A percentile compares a stretch with the other conserved stretches of the same genome.
Conservation (phyloP, 2,113 vertebrate genomes). For the Trogon surrucura region DNA sequence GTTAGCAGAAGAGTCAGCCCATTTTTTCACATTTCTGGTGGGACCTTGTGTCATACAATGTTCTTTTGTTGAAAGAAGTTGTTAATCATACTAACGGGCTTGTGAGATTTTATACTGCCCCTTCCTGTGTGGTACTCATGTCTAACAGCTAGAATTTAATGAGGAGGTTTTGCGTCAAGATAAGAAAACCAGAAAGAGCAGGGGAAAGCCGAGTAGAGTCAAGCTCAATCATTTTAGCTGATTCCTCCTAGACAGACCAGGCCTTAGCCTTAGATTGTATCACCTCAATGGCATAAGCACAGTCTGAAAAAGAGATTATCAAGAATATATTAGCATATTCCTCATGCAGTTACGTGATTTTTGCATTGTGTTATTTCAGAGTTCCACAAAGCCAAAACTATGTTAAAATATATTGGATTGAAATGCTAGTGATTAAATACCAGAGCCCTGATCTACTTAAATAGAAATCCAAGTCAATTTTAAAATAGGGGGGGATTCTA, state of each 20-base stretch:
- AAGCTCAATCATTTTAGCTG: not conserved
- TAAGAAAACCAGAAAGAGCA: not conserved
- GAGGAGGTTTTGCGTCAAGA: not conserved
- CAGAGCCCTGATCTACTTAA: not conserved
- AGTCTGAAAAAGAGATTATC: not conserved
- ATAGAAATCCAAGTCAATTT: not conserved
- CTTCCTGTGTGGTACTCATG: not conserved
- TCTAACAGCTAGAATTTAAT: not conserved
- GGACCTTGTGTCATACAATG: not conserved
- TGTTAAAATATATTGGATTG: not conserved
- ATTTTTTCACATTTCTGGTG: not conserved
- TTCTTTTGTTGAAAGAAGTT: not conserved
- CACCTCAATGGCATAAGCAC: not conserved
- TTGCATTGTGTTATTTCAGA: not conserved
- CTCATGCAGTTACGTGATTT: not conserved
- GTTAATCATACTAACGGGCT: not conserved
- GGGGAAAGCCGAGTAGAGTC: not conserved
- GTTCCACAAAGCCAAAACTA: not conserved
- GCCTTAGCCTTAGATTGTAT: not conserved
- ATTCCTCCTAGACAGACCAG: not conserved
- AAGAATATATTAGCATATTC: not conserved
- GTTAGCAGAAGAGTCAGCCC: not conserved
- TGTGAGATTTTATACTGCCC: not conserved
- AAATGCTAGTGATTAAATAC: not conserved
- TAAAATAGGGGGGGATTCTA: not conserved